These are phyloP conservation scores for Drusus annulatus DNA, from an alignment of 1,140 invertebrate species.

Conservation along the genomic window DNA sequence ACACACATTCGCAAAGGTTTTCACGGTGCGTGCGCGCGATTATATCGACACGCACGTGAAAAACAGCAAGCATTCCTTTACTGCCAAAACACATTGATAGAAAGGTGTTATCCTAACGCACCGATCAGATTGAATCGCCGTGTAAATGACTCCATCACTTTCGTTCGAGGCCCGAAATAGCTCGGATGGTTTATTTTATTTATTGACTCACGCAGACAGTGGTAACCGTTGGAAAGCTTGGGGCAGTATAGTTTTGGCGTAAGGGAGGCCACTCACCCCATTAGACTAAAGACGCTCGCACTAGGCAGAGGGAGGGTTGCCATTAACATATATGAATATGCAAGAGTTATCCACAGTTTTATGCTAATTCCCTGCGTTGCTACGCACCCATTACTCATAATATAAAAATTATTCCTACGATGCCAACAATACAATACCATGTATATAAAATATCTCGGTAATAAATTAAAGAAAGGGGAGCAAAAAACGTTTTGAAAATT, in stretches of 20 bases:
- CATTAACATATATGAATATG: slow-evolving; percentile 59
- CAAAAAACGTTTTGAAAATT: too few species aligned
- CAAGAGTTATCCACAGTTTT: slow-evolving; percentile 37
- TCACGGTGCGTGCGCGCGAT: slow-evolving; percentile 35
- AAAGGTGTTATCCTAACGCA: neutral
- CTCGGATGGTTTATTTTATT: neutral
- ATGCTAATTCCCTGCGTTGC: slow-evolving; percentile 42
- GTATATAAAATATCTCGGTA: too few species aligned
- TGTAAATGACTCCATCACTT: neutral
- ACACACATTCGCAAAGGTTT: neutral
- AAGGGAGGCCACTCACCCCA: slow-evolving; percentile 53
- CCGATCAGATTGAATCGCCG: neutral
- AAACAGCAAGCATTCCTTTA: slow-evolving; percentile 27
- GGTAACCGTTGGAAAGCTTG: slow-evolving; percentile 35
- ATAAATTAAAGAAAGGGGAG: too few species aligned
- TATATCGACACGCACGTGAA: slow-evolving; percentile 34
- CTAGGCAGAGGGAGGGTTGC: slow-evolving; percentile 26
- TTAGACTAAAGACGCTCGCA: slow-evolving; percentile 57
- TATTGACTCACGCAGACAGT: slow-evolving; percentile 15
- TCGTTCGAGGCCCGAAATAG: neutral
- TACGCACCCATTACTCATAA: slow-evolving; percentile 20
- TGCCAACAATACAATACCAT: too few species aligned
- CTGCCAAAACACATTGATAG: neutral
- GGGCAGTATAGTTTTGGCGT: slow-evolving; percentile 53
- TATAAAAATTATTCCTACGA: too few species aligned